These are phyloP conservation scores for Scaptomyza caliginosa DNA, from an alignment of 2,888 invertebrate species.

Conservation along the genomic window DNA sequence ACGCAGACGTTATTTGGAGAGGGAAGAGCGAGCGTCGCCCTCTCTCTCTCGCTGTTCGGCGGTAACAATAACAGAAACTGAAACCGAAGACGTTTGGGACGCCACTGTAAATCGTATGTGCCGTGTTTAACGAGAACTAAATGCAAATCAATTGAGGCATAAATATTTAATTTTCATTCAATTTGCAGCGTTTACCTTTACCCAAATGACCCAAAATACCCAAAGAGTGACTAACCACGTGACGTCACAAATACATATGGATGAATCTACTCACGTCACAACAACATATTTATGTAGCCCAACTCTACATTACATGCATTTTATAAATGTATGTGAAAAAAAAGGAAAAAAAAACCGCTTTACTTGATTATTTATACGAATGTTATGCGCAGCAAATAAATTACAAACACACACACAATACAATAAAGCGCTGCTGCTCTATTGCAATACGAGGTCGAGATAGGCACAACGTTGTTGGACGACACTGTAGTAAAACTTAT, in stretches of 20 bases:
- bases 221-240: slow-evolving; percentile 13
- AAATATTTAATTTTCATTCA: slow-evolving; percentile 11
- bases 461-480: slow-evolving; percentile 7
- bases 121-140: slow-evolving; percentile 4
- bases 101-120: slow-evolving; percentile 29
- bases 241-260: slow-evolving; percentile 41
- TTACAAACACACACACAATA: slow-evolving; percentile 30
- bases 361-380: slow-evolving; percentile 7
- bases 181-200: slow-evolving; percentile 9
- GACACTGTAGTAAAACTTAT: slow-evolving; percentile 20
- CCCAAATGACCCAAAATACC: slow-evolving; percentile 23
- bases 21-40: slow-evolving; percentile 1
- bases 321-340: slow-evolving; percentile 2
- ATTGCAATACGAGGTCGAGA: background rate
- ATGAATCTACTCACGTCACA: slow-evolving; percentile 13
- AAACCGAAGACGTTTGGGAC: slow-evolving; percentile 22
- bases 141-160: slow-evolving; percentile 46
- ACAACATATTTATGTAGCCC: background rate
- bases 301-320: slow-evolving; percentile 1
- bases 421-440: slow-evolving; percentile 25
- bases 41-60: background rate
- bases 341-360: background rate
- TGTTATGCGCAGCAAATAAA: slow-evolving; percentile 55
- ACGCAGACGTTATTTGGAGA: slow-evolving; percentile 51
- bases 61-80: slow-evolving; percentile 1